Evolutionary conservation across 1,140 invertebrate genomes (phyloP), one percentile per base, ranked within the genome.

Genomic region (Drosophila ohnishii): DNA sequence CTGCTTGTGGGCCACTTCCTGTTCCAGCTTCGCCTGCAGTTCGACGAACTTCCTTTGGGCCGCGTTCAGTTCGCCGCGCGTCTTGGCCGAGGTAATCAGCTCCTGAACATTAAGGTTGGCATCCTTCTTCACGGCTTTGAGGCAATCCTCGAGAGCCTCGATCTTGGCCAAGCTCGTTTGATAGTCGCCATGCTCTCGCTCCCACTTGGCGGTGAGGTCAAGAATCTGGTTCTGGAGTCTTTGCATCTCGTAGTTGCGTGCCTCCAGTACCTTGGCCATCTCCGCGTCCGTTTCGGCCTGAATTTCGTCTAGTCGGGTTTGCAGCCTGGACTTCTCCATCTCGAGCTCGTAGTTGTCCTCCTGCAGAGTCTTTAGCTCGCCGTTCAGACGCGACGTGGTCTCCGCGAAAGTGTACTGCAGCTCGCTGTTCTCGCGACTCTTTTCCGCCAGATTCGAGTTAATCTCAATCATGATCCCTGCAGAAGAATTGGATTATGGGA

Each of bases 401-500:
- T 93, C 92, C 13, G 92, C 92, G 6, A 92, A 80, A 40, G 93
- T 90, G 25, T 92, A 70, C 45, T 93, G 92, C 25, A 94, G 83
- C 64, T 93, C 92, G 62, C 94, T 92, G 66, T 92, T 93, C 82
- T 93, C 93, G 16, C 93, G 92, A 70, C 93, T 92, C 70, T 93
- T 94, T 19, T 92, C 81, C 22, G 90, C 92, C 53, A 94, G 78
- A 39, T 90, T 92, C 5, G 91, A 86, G 72, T 93, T 94, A 25
- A 93, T 92, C 30, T 90, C 85, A 39, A 92, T 91, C 32, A 93
- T 93, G 5, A 92, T 93, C 19, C 89, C 91, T 92, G 30, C 37
- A 47, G 32, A 50, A 16, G 19, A 88, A 32, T 22, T 1, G 25
- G 25, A 19, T 51, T 22, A 35, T 8, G 13, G 1, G 1, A 13